phyloP scores from a whole-genome alignment of 1,140 invertebrate genomes.

The Zaprionus lachaisei region DNA sequence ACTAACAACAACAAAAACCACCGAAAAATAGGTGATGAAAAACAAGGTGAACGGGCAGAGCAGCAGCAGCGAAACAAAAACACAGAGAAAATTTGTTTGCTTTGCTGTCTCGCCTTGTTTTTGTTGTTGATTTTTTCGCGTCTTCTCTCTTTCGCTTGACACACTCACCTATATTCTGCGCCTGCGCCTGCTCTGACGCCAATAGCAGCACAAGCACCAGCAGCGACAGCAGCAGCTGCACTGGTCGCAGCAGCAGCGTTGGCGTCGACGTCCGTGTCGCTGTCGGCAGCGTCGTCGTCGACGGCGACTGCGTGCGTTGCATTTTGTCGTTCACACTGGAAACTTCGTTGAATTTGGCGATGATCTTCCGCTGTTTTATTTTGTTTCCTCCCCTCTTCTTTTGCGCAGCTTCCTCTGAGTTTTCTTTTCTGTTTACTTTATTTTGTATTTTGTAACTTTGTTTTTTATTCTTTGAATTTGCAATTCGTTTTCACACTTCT shows the following conservation, averaged over 20 bases:
- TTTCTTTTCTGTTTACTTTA: conserved; percentile 16
- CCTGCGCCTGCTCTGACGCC: conserved; percentile 52
- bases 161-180: conserved; percentile 82
- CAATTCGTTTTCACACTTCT: conserved; percentile 49
- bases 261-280: background rate
- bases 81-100: conserved; percentile 74
- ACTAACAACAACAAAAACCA: conserved; percentile 30
- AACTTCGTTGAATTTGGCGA: conserved; percentile 2
- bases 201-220: conserved; percentile 42
- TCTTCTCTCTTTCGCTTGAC: conserved; percentile 72
- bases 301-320: conserved; percentile 67
- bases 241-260: conserved; percentile 15
- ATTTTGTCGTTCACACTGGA: conserved; percentile 54
- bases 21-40: conserved; percentile 27
- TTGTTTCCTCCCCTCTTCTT: conserved; percentile 13
- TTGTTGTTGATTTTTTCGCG: conserved; percentile 28
- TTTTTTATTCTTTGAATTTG: conserved; percentile 35
- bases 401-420: background rate
- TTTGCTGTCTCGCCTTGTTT: conserved; percentile 34
- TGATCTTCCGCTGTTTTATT: conserved; percentile 10
- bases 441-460: conserved; percentile 5
- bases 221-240: conserved; percentile 10
- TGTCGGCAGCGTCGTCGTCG: conserved; percentile 4
- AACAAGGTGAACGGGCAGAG: conserved; percentile 15
- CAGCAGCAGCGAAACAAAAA: conserved; percentile 26